Evolutionary conservation across 2,113 vertebrate species (phyloP).

Genomic region (Cairina moschata): DNA sequence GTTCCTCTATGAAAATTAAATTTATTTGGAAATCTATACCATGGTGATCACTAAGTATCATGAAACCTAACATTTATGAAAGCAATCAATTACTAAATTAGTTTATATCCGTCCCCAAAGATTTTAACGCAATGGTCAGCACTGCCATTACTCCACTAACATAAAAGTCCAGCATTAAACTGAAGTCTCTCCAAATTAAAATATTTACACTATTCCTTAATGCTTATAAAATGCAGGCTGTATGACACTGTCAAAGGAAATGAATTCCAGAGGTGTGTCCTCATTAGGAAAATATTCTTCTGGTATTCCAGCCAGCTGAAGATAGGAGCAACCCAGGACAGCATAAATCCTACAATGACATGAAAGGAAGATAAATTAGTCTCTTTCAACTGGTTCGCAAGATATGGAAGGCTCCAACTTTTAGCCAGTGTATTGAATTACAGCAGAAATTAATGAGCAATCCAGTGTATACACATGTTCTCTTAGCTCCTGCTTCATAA

Average conservation of each 20-base stretch:
- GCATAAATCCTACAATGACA: conserved; percentile 22
- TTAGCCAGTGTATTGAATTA: neutral
- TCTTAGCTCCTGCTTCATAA: neutral
- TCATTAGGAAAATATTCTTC: conserved; percentile 17
- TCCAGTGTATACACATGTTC: neutral
- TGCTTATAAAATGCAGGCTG: neutral
- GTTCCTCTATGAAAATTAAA: neutral
- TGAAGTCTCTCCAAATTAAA: neutral
- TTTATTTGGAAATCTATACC: neutral
- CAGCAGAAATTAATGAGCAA: conserved; percentile 14
- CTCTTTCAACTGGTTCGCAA: conserved; percentile 8
- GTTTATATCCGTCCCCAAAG: neutral
- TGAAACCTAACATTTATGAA: neutral
- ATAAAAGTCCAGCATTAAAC: neutral
- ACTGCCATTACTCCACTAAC: neutral
- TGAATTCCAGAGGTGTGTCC: conserved; percentile 8
- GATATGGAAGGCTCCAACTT: conserved; percentile 5
- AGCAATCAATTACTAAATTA: neutral
- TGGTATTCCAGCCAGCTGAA: conserved; percentile 24
- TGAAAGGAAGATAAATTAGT: conserved; percentile 37
- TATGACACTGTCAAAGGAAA: neutral
- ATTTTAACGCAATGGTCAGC: neutral
- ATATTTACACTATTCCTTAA: neutral
- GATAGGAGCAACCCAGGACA: conserved; percentile 1
- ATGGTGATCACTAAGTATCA: neutral